Percentiles rank a stretch among this genome's conserved stretches.
Evolutionary conservation across 2,888 invertebrate genomes (phyloP).

Genomic region (Nomada goodeniana): DNA sequence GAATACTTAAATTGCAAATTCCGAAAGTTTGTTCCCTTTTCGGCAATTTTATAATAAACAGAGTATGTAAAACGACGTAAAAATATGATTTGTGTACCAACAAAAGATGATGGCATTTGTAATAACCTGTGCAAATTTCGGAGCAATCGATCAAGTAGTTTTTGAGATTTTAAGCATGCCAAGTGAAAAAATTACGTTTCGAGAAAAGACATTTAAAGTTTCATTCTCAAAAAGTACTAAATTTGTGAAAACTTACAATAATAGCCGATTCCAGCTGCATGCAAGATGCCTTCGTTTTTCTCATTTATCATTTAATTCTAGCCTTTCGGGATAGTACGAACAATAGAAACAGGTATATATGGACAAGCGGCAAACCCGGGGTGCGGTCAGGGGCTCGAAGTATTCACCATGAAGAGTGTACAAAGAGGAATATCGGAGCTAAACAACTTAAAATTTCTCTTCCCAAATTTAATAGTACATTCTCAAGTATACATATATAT

Average conservation of each 20-base stretch:
- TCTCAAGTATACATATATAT: no score
- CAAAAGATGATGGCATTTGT: neutral
- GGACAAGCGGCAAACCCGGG: no score
- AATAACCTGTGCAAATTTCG: neutral
- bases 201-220: neutral
- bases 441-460: no score
- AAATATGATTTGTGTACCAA: neutral
- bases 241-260: neutral
- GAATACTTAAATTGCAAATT: neutral
- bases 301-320: no score
- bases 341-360: no score
- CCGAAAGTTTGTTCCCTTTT: neutral
- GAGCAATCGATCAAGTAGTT: neutral
- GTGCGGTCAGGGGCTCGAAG: no score
- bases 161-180: neutral
- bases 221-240: neutral
- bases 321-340: no score
- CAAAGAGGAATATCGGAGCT: no score
- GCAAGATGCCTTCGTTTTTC: neutral
- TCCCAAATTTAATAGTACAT: no score
- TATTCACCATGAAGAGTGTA: no score
- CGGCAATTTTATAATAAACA: neutral
- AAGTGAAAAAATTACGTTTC: neutral
- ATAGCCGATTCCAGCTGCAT: neutral
- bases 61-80: neutral